These are phyloP conservation scores for Bombus soroeensis DNA, from an alignment of 1,140 invertebrate species.

Conservation along the genomic window DNA sequence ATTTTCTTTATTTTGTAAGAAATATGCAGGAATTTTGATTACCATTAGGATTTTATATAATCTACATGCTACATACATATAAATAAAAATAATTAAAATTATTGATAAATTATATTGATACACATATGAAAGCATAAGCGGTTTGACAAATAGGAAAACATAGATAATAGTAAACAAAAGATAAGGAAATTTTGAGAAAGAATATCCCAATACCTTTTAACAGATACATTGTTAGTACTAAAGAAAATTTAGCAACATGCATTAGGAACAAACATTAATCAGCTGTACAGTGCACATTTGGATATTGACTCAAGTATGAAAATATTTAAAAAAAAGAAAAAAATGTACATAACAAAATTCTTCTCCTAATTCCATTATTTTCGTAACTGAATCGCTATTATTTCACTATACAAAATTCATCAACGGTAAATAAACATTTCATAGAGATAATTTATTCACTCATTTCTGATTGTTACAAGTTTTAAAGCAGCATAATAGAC, in stretches of 20 bases:
- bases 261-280: slow-evolving; percentile 24
- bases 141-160: background rate
- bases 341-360: background rate
- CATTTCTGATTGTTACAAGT: slow-evolving; percentile 27
- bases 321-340: background rate
- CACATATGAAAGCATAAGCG: slow-evolving; percentile 19
- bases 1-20: background rate
- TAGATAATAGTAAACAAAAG: background rate
- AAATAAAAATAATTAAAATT: slow-evolving; percentile 16
- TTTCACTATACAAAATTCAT: no score
- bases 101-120: slow-evolving; percentile 1
- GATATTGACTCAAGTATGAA: background rate
- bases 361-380: background rate
- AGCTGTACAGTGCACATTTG: background rate
- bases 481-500: slow-evolving; percentile 13
- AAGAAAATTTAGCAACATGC: slow-evolving; percentile 25
- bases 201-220: background rate
- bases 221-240: background rate
- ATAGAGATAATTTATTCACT: slow-evolving; percentile 44
- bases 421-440: slow-evolving; percentile 10
- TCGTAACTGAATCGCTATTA: background rate
- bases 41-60: slow-evolving; percentile 4
- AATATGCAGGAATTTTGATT: background rate
- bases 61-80: slow-evolving; percentile 18
- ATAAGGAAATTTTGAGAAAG: background rate